A percentile compares a stretch with the other conserved stretches of the same genome.
Evolutionary conservation across 2,888 invertebrate species (phyloP).

Genomic region (Rhabditoides inermis): DNA sequence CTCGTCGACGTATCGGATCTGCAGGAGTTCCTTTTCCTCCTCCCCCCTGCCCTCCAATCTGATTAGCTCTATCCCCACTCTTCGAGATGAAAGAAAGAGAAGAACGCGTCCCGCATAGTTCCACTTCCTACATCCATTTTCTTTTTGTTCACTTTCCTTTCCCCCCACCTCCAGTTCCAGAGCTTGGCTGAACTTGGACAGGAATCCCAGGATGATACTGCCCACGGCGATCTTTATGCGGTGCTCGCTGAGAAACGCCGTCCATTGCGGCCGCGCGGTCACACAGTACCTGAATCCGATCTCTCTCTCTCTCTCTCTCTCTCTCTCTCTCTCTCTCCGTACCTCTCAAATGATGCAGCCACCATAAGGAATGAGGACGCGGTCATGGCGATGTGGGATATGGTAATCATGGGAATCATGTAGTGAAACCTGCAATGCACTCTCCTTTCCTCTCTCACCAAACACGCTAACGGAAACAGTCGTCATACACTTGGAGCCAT

Average conservation of each 20-base stretch:
- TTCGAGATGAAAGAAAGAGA: no score
- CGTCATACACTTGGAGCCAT: no score
- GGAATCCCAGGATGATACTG: constrained; percentile 33
- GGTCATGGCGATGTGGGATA: constrained; percentile 49
- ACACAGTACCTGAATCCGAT: neutral
- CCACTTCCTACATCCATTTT: no score
- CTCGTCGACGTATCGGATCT: no score
- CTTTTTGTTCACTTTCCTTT: no score
- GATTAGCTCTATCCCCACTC: no score
- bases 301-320: neutral
- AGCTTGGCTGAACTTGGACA: constrained; percentile 36
- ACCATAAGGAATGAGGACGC: constrained; percentile 47
- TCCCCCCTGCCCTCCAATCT: no score
- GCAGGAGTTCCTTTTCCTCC: no score
- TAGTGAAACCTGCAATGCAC: constrained; percentile 39
- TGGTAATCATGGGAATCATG: constrained; percentile 48
- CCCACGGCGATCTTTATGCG: constrained; percentile 30
- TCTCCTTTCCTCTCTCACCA: no score
- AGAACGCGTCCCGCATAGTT: no score
- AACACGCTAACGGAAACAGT: no score
- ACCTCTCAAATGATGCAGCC: constrained; percentile 44
- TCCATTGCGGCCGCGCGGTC: neutral
- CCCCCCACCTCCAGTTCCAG: constrained; percentile 24
- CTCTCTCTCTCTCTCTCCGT: constrained; percentile 24
- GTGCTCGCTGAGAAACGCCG: constrained; percentile 16